Conservation (phyloP, 1,140 invertebrate genomes). For the Calliopsis andreniformis region DNA sequence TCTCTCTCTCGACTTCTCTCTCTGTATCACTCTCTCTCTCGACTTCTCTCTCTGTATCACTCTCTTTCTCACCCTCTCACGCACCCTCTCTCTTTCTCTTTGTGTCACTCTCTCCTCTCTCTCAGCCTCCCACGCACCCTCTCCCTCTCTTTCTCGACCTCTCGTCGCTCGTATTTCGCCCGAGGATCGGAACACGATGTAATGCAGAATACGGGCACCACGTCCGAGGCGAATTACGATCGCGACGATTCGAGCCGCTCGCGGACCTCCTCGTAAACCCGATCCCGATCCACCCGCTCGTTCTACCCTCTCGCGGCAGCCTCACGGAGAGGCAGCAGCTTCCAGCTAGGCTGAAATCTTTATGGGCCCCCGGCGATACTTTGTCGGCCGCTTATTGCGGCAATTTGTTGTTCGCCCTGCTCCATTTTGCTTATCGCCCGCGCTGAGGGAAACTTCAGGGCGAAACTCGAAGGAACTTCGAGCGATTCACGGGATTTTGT, state of each 20-base stretch:
- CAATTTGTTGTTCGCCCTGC: slow-evolving; percentile 9
- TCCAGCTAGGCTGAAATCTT: slow-evolving; percentile 10
- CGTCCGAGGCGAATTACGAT: slow-evolving; percentile 54
- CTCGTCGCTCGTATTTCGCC: slow-evolving; percentile 32
- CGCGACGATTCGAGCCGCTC: slow-evolving; percentile 22
- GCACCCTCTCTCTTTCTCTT: too few relatives aligned
- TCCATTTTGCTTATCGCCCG: too few relatives aligned
- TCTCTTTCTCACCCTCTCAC: too few relatives aligned
- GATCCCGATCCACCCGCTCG: background rate
- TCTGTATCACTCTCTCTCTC: too few relatives aligned
- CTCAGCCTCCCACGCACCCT: too few relatives aligned
- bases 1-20: background rate
- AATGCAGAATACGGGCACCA: slow-evolving; percentile 21
- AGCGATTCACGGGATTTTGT: too few relatives aligned
- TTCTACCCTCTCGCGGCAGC: background rate
- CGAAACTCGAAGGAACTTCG: background rate
- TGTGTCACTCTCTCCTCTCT: too few relatives aligned
- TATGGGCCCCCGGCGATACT: slow-evolving; percentile 17
- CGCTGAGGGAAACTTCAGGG: too few relatives aligned
- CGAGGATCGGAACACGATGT: slow-evolving; percentile 46
- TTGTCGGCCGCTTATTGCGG: slow-evolving; percentile 10
- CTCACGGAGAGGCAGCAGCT: background rate
- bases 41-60: background rate
- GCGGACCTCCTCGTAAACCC: slow-evolving; percentile 6
- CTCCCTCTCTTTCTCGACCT: background rate